Evolutionary conservation across 2,113 vertebrate species (phyloP).

Genomic region (Marcusenius ussheri): DNA sequence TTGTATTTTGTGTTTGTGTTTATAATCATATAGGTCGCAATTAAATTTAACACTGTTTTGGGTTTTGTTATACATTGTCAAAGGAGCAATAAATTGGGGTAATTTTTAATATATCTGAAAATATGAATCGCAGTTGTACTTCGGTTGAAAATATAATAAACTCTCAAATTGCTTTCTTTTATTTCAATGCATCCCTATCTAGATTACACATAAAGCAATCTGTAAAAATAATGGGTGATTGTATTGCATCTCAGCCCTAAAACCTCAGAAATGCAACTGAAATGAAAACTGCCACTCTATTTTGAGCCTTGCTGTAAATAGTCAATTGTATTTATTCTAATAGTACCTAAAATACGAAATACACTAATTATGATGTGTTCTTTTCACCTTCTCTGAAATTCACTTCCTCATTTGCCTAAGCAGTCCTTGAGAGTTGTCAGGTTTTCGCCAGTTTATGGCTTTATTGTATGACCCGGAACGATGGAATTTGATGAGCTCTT

Average conservation of each 20-base stretch:
- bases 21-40: slow-evolving; percentile 67
- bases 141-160: slow-evolving; percentile 36
- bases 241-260: neutral
- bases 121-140: slow-evolving; percentile 40
- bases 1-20: slow-evolving; percentile 5
- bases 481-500: slow-evolving; percentile 1
- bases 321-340: neutral
- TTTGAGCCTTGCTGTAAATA: slow-evolving; percentile 1
- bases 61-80: slow-evolving; percentile 60
- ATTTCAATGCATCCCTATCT: slow-evolving; percentile 6
- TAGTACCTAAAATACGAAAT: neutral
- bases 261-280: neutral
- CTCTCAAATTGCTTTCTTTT: slow-evolving; percentile 26
- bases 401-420: neutral
- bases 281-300: neutral
- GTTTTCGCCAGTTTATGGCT: neutral
- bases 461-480: neutral
- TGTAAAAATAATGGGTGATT: neutral
- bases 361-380: slow-evolving; percentile 6
- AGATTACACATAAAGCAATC: neutral
- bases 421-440: neutral
- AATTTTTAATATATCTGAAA: slow-evolving; percentile 46
- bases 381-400: neutral
- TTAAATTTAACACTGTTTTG: slow-evolving; percentile 63
- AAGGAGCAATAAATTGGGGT: slow-evolving; percentile 56